phyloP scores from a whole-genome alignment of 1,140 invertebrate species.

The Dendroctonus valens region DNA sequence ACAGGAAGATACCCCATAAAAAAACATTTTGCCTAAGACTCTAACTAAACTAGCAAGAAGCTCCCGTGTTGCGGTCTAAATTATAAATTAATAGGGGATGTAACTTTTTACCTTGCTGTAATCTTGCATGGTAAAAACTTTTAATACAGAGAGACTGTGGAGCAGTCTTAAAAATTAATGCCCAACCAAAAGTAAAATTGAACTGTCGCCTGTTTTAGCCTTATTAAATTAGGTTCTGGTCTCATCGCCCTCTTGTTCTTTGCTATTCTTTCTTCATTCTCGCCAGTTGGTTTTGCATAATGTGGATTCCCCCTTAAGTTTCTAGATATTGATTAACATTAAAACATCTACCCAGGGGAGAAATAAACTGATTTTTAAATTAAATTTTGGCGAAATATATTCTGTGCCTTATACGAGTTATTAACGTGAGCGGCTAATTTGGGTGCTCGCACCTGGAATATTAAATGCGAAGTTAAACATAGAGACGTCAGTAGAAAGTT shows the following conservation, averaged over 20 bases:
- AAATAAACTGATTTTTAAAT: constrained; percentile 2
- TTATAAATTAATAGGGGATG: constrained; percentile 27
- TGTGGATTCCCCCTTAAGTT: constrained; percentile 30
- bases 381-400: constrained; percentile 1
- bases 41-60: constrained; percentile 6
- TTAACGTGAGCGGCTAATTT: too few species aligned
- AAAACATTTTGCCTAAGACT: constrained; percentile 3
- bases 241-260: constrained; percentile 34
- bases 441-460: too few species aligned
- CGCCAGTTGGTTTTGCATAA: constrained; percentile 27
- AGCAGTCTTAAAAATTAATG: constrained; percentile 18
- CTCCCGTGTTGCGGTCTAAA: constrained; percentile 15
- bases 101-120: constrained; percentile 24
- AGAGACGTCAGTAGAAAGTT: too few species aligned
- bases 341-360: constrained; percentile 20
- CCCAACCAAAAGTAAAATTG: constrained; percentile 29
- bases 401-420: too few species aligned
- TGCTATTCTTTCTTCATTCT: constrained; percentile 29
- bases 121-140: constrained; percentile 28
- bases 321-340: constrained; percentile 37
- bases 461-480: too few species aligned
- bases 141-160: constrained; percentile 25
- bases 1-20: not conserved
- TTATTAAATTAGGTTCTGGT: constrained; percentile 37
- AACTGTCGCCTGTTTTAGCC: constrained; percentile 31